Evolutionary conservation across 2,888 invertebrate species (phyloP), one percentile per base, ranked within the genome.

Genomic region (Yponomeuta sedellus): DNA sequence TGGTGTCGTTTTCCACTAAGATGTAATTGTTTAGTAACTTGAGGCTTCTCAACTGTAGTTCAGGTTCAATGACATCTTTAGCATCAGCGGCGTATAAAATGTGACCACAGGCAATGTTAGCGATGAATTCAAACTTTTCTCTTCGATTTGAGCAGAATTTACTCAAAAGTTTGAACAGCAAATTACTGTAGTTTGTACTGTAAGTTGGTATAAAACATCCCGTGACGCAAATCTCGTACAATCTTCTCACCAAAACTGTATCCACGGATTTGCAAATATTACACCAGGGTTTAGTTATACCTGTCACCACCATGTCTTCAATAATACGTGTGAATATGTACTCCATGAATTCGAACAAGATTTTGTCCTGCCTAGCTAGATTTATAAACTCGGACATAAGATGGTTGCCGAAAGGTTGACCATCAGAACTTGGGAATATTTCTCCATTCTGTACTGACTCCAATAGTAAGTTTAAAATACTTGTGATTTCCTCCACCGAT

Each of bases 321-420:
- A 92, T 88, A 1, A 94, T 80, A 64, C 83, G 88, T 1, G 79
- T 74, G 64, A 94, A 80, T 68, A 93, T 92, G 70, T 92, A 88
- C 57, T 93, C 85, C 73, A 93, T 91, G 0, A 92, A 83, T 77
- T 92, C 90, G 70, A 94, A 84, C 0, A 93, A 85, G 69, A 94
- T 91, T 69, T 84, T 85, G 62, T 92, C 83, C 56, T 82, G 78
- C 59, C 78, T 84, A 2, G 92, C 84, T 16, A 76, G 70, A 69
- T 76, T 79, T 40, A 89, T 77, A 66, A 83, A 81, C 70, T 86
- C 85, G 1, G 77, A 71, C 70, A 91, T 77, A 5, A 82, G 77
- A 44, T 77, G 71, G 20, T 76, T 74, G 1, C 83, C 82, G 68
- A 91, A 86, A 1, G 68, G 64, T 64, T 79, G 72, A 1, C 72